phyloP scores from a whole-genome alignment of 2,888 invertebrate species.

The Pristionchus fissidentatus region DNA sequence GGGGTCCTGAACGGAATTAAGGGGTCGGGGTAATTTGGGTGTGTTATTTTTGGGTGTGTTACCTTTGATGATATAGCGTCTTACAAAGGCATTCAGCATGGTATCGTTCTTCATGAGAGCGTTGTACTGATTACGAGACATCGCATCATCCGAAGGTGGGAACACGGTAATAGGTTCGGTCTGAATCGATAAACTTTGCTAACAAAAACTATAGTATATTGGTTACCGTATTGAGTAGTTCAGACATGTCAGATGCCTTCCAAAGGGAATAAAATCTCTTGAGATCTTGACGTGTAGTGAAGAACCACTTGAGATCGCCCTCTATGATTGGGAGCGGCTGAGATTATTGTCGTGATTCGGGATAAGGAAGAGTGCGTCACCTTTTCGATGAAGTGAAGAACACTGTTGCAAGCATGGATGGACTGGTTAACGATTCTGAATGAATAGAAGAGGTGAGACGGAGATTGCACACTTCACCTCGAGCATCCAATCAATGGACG shows the following conservation, averaged over 20 bases:
- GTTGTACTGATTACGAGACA: slow-evolving; percentile 46
- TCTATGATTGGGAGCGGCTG: slow-evolving; percentile 48
- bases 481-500: not conserved
- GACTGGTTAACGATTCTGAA: slow-evolving; percentile 41
- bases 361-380: not conserved
- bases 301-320: not conserved
- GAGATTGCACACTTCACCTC: not conserved
- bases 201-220: not conserved
- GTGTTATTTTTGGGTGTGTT: too few relatives aligned
- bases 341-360: not conserved
- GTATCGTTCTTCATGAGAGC: slow-evolving; percentile 43
- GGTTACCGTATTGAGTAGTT: slow-evolving; percentile 13
- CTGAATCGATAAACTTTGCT: slow-evolving; percentile 26
- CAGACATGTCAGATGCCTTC: slow-evolving; percentile 33
- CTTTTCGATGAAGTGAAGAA: slow-evolving; percentile 48
- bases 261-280: slow-evolving; percentile 42
- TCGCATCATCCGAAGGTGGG: slow-evolving; percentile 48
- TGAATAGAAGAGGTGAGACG: not conserved
- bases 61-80: slow-evolving; percentile 49
- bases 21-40: not conserved
- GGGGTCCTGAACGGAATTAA: slow-evolving; percentile 32
- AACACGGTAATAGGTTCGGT: slow-evolving; percentile 48
- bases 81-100: slow-evolving; percentile 40
- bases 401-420: slow-evolving; percentile 42
- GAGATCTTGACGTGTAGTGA: slow-evolving; percentile 34